Evolutionary conservation across 2,888 invertebrate species (phyloP).

Genomic region (Limnephilus rhombicus): DNA sequence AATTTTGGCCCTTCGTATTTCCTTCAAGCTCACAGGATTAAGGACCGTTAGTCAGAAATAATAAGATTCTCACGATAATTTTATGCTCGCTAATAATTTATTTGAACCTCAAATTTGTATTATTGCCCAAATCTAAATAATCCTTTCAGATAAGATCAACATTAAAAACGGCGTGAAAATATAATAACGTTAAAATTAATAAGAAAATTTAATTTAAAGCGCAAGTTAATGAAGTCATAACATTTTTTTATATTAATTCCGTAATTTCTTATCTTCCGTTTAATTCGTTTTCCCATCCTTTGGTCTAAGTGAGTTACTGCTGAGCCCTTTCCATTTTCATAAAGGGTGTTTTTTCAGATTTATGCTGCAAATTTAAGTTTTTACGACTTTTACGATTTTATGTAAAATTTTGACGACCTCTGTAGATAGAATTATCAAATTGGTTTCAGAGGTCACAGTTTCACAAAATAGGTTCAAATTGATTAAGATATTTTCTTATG

Average conservation of each 20-base stretch:
- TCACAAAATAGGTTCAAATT: not conserved
- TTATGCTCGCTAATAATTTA: too few relatives aligned
- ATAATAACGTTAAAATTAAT: not conserved
- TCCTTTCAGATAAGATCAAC: not conserved
- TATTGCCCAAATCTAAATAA: not conserved
- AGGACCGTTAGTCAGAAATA: too few relatives aligned
- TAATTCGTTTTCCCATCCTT: not conserved
- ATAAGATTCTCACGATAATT: too few relatives aligned
- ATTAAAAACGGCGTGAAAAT: not conserved
- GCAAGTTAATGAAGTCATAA: not conserved
- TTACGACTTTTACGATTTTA: not conserved
- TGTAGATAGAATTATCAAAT: not conserved
- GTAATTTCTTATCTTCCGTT: not conserved
- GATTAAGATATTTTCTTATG: too few relatives aligned
- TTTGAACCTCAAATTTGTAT: not conserved
- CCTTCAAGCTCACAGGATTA: not conserved
- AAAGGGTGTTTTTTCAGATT: not conserved
- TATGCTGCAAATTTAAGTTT: not conserved
- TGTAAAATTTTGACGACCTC: not conserved
- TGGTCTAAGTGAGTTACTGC: not conserved
- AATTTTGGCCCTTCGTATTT: not conserved
- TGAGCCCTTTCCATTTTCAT: not conserved
- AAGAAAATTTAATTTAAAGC: not conserved
- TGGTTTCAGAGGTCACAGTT: not conserved
- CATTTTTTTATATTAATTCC: not conserved